Conservation (phyloP, 2,888 invertebrate genomes). For the Rutpela maculata region DNA sequence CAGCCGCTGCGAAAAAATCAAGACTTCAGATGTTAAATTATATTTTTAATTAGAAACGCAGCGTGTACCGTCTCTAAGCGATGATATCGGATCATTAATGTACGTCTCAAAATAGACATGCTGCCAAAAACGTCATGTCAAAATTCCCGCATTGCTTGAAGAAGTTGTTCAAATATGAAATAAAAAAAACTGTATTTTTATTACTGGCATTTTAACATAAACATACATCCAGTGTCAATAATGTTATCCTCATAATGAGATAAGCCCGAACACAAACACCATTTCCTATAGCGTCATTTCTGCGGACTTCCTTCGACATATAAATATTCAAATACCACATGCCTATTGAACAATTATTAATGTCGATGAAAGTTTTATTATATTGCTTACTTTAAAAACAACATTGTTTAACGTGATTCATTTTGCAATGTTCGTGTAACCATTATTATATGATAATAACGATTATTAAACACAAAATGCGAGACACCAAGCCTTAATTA, state of each 20-base stretch:
- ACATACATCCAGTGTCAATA: conserved; percentile 35
- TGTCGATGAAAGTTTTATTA: conserved; percentile 27
- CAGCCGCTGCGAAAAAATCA: too few species aligned
- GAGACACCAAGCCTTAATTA: conserved; percentile 6
- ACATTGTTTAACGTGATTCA: conserved; percentile 25
- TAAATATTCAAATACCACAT: conserved; percentile 25
- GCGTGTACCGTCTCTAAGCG: not conserved
- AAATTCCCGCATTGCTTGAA: not conserved
- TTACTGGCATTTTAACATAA: conserved; percentile 21
- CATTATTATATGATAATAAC: conserved; percentile 17
- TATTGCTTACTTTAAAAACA: conserved; percentile 6
- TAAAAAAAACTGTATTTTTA: conserved; percentile 28
- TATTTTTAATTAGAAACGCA: not conserved
- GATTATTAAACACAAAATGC: not conserved
- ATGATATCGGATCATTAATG: not conserved
- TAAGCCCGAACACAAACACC: conserved; percentile 35
- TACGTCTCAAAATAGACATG: not conserved
- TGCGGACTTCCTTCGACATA: conserved; percentile 40
- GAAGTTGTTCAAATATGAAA: conserved; percentile 4
- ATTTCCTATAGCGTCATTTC: conserved; percentile 44
- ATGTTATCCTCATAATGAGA: conserved; percentile 39
- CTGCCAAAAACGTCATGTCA: not conserved
- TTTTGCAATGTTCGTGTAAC: conserved; percentile 16
- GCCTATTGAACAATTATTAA: conserved; percentile 27
- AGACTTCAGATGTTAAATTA: not conserved